Conservation (phyloP, 1,140 invertebrate genomes). For the Cherax destructor region DNA sequence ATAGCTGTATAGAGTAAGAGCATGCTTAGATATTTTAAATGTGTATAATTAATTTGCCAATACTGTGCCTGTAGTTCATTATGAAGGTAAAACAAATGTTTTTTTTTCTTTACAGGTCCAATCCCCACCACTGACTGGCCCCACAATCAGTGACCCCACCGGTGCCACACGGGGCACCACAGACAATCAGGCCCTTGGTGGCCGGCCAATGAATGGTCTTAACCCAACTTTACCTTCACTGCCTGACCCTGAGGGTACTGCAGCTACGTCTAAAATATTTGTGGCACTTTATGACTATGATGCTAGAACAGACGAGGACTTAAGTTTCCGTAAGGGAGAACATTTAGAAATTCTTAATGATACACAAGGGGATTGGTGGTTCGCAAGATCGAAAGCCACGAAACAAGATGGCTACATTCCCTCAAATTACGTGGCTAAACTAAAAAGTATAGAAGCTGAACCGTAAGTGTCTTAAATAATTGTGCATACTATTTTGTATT, state of each 20-base stretch:
- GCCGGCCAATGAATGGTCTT: slow-evolving; percentile 59
- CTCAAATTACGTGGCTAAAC: slow-evolving; percentile 98
- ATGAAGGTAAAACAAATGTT: neutral
- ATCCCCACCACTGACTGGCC: slow-evolving; percentile 32
- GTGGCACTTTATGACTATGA: slow-evolving; percentile 99
- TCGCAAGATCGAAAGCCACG: slow-evolving; percentile 94
- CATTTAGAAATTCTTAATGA: slow-evolving; percentile 98
- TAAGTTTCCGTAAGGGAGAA: slow-evolving; percentile 98
- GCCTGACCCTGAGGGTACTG: slow-evolving; percentile 56
- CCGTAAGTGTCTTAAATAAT: slow-evolving; percentile 85
- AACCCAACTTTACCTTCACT: slow-evolving; percentile 52
- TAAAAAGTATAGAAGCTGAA: slow-evolving; percentile 99
- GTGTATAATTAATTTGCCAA: no score
- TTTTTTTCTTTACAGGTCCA: slow-evolving; percentile 41
- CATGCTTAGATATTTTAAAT: no score
- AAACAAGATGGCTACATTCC: slow-evolving; percentile 99
- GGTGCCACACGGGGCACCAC: slow-evolving; percentile 11
- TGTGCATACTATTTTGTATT: slow-evolving; percentile 72
- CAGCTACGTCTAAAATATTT: slow-evolving; percentile 82
- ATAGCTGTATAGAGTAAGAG: no score
- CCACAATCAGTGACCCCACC: slow-evolving; percentile 35
- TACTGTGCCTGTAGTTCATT: neutral
- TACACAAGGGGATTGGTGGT: slow-evolving; percentile 99
- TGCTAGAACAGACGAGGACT: slow-evolving; percentile 97
- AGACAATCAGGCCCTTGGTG: slow-evolving; percentile 52